Evolutionary conservation across 2,113 vertebrate genomes (phyloP).

Genomic region (Bufo gargarizans): DNA sequence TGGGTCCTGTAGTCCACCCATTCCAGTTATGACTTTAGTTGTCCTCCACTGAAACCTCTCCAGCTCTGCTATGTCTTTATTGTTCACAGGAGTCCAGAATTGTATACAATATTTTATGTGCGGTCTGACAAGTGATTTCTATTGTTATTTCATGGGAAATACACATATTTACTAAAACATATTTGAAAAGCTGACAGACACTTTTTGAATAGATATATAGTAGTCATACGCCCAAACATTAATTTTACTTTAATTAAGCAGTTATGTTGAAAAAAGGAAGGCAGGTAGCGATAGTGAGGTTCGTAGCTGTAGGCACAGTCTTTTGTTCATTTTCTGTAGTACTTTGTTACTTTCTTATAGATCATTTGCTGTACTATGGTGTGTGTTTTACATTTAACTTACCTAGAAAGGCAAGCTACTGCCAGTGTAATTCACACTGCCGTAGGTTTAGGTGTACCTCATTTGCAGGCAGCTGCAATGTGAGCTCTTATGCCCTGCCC

Average conservation of each 20-base stretch:
- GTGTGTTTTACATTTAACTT: background rate
- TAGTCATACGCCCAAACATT: background rate
- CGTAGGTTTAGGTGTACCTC: slow-evolving; percentile 61
- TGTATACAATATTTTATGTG: too few species aligned
- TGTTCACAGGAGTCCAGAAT: too few species aligned
- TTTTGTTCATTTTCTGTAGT: background rate
- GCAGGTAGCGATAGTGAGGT: background rate
- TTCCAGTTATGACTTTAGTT: too few species aligned
- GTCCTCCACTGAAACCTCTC: too few species aligned
- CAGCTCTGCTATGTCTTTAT: too few species aligned
- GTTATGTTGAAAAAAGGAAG: background rate
- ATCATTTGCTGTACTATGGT: background rate
- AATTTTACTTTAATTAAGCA: background rate
- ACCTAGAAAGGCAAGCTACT: background rate
- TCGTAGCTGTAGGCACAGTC: background rate
- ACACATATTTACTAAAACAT: background rate
- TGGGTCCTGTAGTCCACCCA: too few species aligned
- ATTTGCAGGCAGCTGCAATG: slow-evolving; percentile 70
- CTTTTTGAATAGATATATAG: background rate
- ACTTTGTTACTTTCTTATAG: background rate
- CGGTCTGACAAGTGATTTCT: too few species aligned
- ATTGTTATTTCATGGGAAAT: too few species aligned
- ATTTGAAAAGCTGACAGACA: background rate
- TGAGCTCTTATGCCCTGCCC: slow-evolving; percentile 66
- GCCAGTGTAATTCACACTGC: background rate